Evolutionary conservation across 2,113 vertebrate genomes (phyloP).

Genomic region (Semnopithecus entellus): DNA sequence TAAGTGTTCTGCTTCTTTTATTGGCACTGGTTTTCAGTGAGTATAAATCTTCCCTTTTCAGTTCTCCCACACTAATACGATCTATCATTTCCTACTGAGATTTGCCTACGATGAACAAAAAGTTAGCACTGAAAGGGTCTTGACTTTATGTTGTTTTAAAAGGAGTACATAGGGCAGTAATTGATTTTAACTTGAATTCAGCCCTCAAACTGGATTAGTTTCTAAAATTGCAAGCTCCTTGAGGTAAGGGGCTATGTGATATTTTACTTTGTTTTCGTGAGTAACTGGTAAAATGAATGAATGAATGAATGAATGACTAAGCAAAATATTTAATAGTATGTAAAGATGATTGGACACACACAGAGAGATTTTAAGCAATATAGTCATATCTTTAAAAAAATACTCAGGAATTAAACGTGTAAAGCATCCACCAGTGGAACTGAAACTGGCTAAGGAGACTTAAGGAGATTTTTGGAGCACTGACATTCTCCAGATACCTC

Average conservation of each 20-base stretch:
- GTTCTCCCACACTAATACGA: conserved; percentile 47
- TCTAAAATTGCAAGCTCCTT: neutral
- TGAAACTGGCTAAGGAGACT: neutral
- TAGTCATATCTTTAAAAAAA: neutral
- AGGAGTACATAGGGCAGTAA: conserved; percentile 41
- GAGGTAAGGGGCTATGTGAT: neutral
- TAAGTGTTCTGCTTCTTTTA: conserved; percentile 49
- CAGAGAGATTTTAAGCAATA: neutral
- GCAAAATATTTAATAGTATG: neutral
- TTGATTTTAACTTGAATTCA: conserved; percentile 62
- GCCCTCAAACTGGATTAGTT: neutral
- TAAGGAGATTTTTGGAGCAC: neutral
- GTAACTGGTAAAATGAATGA: neutral
- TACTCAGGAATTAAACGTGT: neutral
- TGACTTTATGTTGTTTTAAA: conserved; percentile 44
- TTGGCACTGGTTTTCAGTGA: conserved; percentile 51
- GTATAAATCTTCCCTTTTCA: conserved; percentile 71
- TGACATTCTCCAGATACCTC: neutral
- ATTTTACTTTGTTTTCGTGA: conserved; percentile 47
- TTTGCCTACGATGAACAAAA: conserved; percentile 58
- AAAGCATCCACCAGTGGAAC: neutral
- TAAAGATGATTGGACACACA: neutral
- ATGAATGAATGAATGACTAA: neutral
- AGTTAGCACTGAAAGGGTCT: conserved; percentile 43
- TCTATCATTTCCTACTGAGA: conserved; percentile 25